Evolutionary conservation across 1,140 invertebrate species (phyloP).

Genomic region (Leptinotarsa defecta): DNA sequence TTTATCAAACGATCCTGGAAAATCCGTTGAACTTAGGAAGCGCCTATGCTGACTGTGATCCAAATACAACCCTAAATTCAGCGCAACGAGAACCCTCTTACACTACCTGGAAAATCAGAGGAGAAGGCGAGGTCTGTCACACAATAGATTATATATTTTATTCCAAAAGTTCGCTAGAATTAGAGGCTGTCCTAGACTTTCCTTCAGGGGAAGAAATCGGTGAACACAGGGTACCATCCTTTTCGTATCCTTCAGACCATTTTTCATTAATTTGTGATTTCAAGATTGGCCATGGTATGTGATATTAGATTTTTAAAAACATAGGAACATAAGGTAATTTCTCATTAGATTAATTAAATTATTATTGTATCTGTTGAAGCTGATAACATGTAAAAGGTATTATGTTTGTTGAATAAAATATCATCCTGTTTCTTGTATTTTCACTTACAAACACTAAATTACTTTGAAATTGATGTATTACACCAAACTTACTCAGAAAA

Average conservation of each 20-base stretch:
- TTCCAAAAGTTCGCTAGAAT: conserved; percentile 62
- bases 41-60: conserved; percentile 58
- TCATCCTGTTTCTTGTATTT: too few relatives aligned
- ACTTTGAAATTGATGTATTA: too few relatives aligned
- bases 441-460: too few relatives aligned
- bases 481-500: too few relatives aligned
- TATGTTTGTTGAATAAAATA: not conserved
- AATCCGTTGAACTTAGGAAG: conserved; percentile 57
- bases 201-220: conserved; percentile 73
- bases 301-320: conserved; percentile 4
- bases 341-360: not conserved
- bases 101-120: conserved; percentile 80
- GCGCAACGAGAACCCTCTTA: conserved; percentile 68
- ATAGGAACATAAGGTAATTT: not conserved
- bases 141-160: conserved; percentile 84
- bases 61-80: conserved; percentile 41
- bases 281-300: conserved; percentile 34
- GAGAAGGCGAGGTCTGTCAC: conserved; percentile 72
- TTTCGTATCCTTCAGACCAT: conserved; percentile 79
- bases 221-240: conserved; percentile 68
- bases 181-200: conserved; percentile 67
- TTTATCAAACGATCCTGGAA: conserved; percentile 66
- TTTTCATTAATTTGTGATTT: conserved; percentile 78
- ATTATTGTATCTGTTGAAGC: conserved; percentile 11
- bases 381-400: not conserved